Conservation (phyloP, 2,113 vertebrate species). For the Naja naja region DNA sequence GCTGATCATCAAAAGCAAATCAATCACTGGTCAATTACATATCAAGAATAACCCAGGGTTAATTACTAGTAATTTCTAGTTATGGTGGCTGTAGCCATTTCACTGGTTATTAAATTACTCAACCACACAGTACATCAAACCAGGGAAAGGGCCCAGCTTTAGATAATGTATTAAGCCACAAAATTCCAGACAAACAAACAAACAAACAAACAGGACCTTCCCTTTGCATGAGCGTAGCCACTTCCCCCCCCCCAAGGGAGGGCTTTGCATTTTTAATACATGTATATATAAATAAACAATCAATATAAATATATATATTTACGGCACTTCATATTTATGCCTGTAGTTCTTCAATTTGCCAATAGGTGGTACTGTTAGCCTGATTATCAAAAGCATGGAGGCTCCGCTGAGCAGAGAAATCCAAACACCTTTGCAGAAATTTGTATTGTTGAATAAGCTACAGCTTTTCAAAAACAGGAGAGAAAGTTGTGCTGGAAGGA, state of each 20-base stretch:
- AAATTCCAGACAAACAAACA: neutral
- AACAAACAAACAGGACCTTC: neutral
- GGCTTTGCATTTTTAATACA: neutral
- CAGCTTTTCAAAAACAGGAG: neutral
- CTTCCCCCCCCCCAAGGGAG: neutral
- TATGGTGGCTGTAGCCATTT: neutral
- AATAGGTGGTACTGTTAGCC: conserved; percentile 59
- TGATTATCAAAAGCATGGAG: neutral
- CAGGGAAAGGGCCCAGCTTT: neutral
- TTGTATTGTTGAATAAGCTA: neutral
- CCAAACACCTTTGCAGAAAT: neutral
- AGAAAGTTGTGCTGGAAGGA: neutral
- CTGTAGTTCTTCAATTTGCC: neutral
- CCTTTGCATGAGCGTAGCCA: neutral
- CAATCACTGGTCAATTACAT: neutral
- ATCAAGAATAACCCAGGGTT: neutral
- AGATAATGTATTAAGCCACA: neutral
- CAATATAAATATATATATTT: neutral
- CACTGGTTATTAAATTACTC: neutral
- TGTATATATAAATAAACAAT: neutral
- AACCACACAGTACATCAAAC: neutral
- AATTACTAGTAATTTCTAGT: neutral
- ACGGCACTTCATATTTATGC: neutral
- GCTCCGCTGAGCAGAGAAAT: neutral
- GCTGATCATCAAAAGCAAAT: neutral